Conservation (phyloP, 2,888 invertebrate species). For the Nesidiocoris tenuis region DNA sequence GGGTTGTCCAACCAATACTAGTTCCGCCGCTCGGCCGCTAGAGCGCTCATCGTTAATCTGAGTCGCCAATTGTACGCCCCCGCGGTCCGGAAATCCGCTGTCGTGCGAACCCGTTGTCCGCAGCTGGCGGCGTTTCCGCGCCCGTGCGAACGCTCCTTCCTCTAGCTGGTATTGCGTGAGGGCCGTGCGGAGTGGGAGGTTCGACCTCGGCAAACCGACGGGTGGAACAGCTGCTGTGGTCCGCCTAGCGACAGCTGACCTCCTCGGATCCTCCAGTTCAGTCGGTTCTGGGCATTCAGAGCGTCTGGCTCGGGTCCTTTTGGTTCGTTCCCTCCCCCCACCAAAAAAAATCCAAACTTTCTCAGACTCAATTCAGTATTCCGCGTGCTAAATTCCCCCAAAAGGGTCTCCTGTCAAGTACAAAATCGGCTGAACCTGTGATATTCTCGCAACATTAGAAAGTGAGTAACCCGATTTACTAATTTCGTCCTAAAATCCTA, state of each 20-base stretch:
- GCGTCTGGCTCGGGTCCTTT: slow-evolving; percentile 27
- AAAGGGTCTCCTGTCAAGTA: slow-evolving; percentile 25
- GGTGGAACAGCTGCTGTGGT: slow-evolving; percentile 26
- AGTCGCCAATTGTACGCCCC: too few relatives aligned
- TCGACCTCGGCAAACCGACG: slow-evolving; percentile 17
- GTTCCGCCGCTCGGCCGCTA: too few relatives aligned
- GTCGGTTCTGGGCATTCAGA: slow-evolving; percentile 37
- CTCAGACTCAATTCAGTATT: too few relatives aligned
- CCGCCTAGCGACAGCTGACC: slow-evolving; percentile 42
- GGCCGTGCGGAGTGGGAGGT: not conserved
- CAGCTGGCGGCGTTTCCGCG: too few relatives aligned
- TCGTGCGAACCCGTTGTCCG: too few relatives aligned
- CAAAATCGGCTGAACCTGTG: slow-evolving; percentile 17
- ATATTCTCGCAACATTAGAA: slow-evolving; percentile 5
- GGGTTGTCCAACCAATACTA: too few relatives aligned
- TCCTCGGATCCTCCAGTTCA: slow-evolving; percentile 7
- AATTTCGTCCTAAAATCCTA: slow-evolving; percentile 1
- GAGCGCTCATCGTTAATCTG: too few relatives aligned
- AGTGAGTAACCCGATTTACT: slow-evolving; percentile 5
- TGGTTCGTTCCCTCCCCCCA: slow-evolving; percentile 7
- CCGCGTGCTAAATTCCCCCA: not conserved
- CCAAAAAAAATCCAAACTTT: not conserved
- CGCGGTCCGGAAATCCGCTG: too few relatives aligned
- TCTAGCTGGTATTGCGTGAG: not conserved
- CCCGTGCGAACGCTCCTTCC: too few relatives aligned